These are phyloP conservation scores for Notarius quadriscutis DNA, from an alignment of 2,113 vertebrate species.

Conservation along the genomic window DNA sequence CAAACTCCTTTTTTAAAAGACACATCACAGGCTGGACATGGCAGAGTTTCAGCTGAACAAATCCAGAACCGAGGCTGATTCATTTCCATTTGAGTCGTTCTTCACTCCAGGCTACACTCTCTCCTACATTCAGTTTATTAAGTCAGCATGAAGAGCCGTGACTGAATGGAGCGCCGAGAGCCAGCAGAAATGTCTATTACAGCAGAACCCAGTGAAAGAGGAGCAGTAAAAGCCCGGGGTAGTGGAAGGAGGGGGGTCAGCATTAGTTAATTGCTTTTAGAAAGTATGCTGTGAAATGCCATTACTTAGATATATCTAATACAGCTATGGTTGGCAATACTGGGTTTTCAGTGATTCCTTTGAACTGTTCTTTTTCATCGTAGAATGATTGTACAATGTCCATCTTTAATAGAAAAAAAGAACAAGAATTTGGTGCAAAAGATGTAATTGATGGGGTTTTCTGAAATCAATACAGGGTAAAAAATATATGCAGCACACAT, in stretches of 20 bases:
- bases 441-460: no score
- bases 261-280: constrained; percentile 13
- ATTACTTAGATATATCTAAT: background rate
- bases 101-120: constrained; percentile 30
- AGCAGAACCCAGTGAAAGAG: constrained; percentile 18
- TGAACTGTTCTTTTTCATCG: no score
- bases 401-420: no score
- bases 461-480: no score
- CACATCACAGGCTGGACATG: constrained; percentile 25
- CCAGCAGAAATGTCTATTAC: constrained; percentile 18
- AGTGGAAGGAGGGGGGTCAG: background rate
- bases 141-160: constrained; percentile 39
- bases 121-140: constrained; percentile 36
- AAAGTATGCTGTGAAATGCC: background rate
- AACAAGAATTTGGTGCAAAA: no score
- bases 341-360: no score
- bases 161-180: constrained; percentile 28
- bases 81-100: constrained; percentile 42
- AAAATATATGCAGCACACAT: no score
- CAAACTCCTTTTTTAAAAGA: background rate
- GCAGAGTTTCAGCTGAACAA: constrained; percentile 34
- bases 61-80: constrained; percentile 41
- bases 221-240: background rate
- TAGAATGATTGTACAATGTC: no score
- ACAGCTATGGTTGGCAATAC: no score